Conservation (phyloP, 1,140 invertebrate genomes). For the Orius laevigatus region DNA sequence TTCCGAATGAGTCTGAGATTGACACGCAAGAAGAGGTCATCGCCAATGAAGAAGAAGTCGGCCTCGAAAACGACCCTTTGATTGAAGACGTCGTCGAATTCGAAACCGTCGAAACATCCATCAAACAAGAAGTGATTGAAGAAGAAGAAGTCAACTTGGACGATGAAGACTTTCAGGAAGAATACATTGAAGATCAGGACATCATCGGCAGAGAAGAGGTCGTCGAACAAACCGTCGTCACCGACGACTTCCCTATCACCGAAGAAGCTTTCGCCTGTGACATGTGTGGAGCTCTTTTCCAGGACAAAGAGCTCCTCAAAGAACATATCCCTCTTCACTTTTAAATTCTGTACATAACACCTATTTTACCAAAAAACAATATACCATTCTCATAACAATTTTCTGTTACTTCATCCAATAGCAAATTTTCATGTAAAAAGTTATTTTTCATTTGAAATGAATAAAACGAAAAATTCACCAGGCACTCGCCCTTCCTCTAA, state of each 20-base stretch:
- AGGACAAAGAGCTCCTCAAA: constrained; percentile 16
- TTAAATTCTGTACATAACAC: constrained; percentile 9
- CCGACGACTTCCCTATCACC: constrained; percentile 14
- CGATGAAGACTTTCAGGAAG: constrained; percentile 4
- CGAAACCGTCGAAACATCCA: background rate
- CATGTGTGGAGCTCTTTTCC: constrained; percentile 13
- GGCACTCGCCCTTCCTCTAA: too few species aligned
- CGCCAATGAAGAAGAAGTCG: background rate
- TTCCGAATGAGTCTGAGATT: constrained; percentile 2
- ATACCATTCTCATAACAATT: background rate
- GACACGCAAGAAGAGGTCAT: background rate
- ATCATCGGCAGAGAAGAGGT: constrained; percentile 4
- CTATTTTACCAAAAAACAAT: constrained; percentile 3
- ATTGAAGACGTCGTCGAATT: too few species aligned
- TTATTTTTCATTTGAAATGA: too few species aligned
- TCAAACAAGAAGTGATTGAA: constrained; percentile 5
- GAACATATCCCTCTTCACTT: constrained; percentile 14
- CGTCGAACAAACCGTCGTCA: constrained; percentile 13
- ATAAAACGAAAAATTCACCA: too few species aligned
- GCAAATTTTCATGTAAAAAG: too few species aligned
- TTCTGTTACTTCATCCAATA: background rate
- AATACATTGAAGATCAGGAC: constrained; percentile 4
- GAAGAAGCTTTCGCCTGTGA: constrained; percentile 12
- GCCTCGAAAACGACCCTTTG: too few species aligned
- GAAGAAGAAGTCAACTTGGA: constrained; percentile 6